Evolutionary conservation across 2,113 vertebrate species (phyloP), one percentile per base, ranked within the genome.

Genomic region (Notarius quadriscutis): DNA sequence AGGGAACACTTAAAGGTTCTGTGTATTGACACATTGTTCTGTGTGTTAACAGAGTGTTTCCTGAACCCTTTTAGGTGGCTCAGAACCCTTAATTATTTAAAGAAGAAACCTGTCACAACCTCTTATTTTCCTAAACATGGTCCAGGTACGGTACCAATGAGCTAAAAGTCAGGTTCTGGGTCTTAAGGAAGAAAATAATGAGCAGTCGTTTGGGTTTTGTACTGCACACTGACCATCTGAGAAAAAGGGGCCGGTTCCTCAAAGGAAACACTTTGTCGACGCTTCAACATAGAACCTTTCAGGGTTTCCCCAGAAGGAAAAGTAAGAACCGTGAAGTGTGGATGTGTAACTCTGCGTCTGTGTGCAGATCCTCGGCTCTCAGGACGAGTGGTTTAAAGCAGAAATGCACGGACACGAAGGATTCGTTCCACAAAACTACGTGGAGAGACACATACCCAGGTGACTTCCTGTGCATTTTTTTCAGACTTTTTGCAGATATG

Each of bases 371-470:
- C 91, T 99, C 87, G 96, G 95, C 79, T 92, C 93, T 30, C 94
- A 98, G 53, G 96, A 97, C 11, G 95, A 97, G 0, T 99, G 98
- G 98, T 96, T 94, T 83, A 98, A 96, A 87, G 97, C 98, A 0
- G 98, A 99, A 93, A 93, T 99, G 62, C 92, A 96, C 4, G 97
- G 97, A 86, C 93, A 95, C 14, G 97, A 99, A 91, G 98, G 98
- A 71, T 98, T 93, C 0, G 93, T 99, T 62, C 98, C 98, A 0
- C 96, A 97, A 91, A 99, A 98, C 94, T 99, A 98, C 91, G 94
- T 99, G 48, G 96, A 98, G 11, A 93, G 96, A 71, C 93, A 94
- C 0, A 79, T 87, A 62, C 97, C 97, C 2, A 94, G 92, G 98
- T 99, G 91, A 96, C 79, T 15, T 15, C 51, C 15, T 27, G 1